Conservation (phyloP, 2,888 invertebrate genomes). For the Yponomeuta malinellus region DNA sequence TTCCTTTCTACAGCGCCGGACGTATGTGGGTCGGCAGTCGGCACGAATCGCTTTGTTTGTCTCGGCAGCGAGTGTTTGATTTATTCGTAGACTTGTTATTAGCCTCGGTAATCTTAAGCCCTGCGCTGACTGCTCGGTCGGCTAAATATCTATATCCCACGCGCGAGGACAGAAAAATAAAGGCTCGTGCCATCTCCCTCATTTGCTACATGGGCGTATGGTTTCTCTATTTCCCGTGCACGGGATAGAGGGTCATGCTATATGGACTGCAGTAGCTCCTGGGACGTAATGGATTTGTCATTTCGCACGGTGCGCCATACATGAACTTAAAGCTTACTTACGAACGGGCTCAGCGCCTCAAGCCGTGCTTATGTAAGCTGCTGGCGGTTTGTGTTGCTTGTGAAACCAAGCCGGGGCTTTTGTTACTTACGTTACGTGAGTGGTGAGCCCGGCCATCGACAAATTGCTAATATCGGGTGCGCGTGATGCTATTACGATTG, state of each 20-base stretch:
- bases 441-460: slow-evolving; percentile 32
- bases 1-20: slow-evolving; percentile 40
- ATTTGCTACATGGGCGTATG: neutral
- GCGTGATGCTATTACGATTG: slow-evolving; percentile 34
- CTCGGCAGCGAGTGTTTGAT: slow-evolving; percentile 29
- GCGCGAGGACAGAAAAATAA: no score
- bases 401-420: slow-evolving; percentile 58
- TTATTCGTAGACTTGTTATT: slow-evolving; percentile 26
- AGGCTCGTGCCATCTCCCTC: no score
- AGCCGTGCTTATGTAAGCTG: slow-evolving; percentile 58
- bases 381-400: slow-evolving; percentile 53
- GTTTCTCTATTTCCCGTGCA: neutral
- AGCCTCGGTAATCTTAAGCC: slow-evolving; percentile 8
- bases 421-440: slow-evolving; percentile 45
- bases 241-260: neutral
- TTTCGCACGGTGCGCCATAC: slow-evolving; percentile 47
- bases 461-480: slow-evolving; percentile 46
- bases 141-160: neutral
- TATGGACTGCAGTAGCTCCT: slow-evolving; percentile 18
- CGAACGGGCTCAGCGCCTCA: slow-evolving; percentile 46
- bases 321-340: slow-evolving; percentile 62
- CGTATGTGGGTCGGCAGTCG: slow-evolving; percentile 60
- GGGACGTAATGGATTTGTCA: slow-evolving; percentile 44
- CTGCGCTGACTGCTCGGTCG: neutral
- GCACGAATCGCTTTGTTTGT: slow-evolving; percentile 53